phyloP scores from a whole-genome alignment of 2,888 invertebrate species.

The Eubasilissa splendida region DNA sequence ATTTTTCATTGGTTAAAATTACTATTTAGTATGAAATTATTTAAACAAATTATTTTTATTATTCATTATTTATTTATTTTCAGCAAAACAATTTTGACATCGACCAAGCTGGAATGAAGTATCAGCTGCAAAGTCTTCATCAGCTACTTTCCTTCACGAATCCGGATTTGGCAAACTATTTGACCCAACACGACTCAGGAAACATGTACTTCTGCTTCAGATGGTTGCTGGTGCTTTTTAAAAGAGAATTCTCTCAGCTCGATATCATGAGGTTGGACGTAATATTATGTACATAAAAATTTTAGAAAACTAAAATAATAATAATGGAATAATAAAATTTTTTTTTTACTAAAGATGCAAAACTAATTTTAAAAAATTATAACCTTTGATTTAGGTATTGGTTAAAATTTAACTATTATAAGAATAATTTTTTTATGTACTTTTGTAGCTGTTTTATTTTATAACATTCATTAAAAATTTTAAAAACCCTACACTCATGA shows the following conservation, averaged over 20 bases:
- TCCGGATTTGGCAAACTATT: conserved; percentile 88
- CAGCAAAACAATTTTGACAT: conserved; percentile 94
- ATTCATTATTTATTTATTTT: conserved; percentile 58
- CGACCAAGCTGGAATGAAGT: conserved; percentile 97
- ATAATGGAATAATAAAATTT: too few relatives aligned
- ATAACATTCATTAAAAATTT: too few relatives aligned
- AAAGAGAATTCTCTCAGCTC: conserved; percentile 90
- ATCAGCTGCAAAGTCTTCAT: conserved; percentile 89
- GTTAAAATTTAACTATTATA: too few relatives aligned
- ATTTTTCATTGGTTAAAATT: too few relatives aligned
- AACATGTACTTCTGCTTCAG: conserved; percentile 99
- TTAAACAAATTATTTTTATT: background rate
- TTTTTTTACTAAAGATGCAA: too few relatives aligned
- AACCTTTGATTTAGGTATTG: too few relatives aligned
- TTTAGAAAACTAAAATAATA: background rate
- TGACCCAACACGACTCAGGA: conserved; percentile 87
- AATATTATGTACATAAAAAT: background rate
- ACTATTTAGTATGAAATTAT: too few relatives aligned
- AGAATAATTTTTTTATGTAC: too few relatives aligned
- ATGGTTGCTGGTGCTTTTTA: conserved; percentile 97
- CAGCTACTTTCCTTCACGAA: conserved; percentile 86
- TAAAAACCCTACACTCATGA: too few relatives aligned
- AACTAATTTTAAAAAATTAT: too few relatives aligned
- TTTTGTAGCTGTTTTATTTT: too few relatives aligned
- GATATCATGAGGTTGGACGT: conserved; percentile 82